Percentiles rank a stretch among this genome's conserved stretches.
phyloP scores from a whole-genome alignment of 2,888 invertebrate species.

The Diaperis boleti region DNA sequence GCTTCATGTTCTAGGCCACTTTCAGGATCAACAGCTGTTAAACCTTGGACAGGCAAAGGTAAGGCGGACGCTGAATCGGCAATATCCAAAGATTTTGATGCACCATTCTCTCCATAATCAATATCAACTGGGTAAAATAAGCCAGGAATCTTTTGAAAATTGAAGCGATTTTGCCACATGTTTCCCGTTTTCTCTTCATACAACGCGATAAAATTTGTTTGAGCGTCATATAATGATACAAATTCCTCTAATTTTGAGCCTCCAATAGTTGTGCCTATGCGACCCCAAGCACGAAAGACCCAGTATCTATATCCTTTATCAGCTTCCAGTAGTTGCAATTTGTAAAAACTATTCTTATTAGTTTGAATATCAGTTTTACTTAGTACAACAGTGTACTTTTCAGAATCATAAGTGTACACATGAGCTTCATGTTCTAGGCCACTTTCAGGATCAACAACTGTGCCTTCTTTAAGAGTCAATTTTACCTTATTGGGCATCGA shows the following conservation, averaged over 20 bases:
- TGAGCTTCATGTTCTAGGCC: constrained; percentile 83
- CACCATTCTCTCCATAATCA: no score
- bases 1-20: constrained; percentile 82
- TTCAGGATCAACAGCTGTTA: constrained; percentile 94
- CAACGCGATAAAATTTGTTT: neutral
- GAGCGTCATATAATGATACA: constrained; percentile 66
- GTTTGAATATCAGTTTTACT: constrained; percentile 87
- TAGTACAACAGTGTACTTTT: constrained; percentile 83
- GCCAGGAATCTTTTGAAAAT: no score
- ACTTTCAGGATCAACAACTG: constrained; percentile 94
- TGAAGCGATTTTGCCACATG: no score
- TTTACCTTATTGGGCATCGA: no score
- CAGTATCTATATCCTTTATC: constrained; percentile 74
- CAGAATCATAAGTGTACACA: constrained; percentile 73
- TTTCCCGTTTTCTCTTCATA: no score
- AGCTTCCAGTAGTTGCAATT: constrained; percentile 87
- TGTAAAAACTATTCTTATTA: constrained; percentile 95
- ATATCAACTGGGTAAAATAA: no score
- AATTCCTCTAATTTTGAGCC: constrained; percentile 60
- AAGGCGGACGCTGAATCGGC: no score
- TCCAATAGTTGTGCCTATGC: constrained; percentile 96
- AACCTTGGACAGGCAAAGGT: no score
- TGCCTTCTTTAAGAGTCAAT: constrained; percentile 81
- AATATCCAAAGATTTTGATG: no score
- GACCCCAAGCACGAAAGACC: constrained; percentile 86